Conservation (phyloP, 2,888 invertebrate species). For the Melieria crassipennis region DNA sequence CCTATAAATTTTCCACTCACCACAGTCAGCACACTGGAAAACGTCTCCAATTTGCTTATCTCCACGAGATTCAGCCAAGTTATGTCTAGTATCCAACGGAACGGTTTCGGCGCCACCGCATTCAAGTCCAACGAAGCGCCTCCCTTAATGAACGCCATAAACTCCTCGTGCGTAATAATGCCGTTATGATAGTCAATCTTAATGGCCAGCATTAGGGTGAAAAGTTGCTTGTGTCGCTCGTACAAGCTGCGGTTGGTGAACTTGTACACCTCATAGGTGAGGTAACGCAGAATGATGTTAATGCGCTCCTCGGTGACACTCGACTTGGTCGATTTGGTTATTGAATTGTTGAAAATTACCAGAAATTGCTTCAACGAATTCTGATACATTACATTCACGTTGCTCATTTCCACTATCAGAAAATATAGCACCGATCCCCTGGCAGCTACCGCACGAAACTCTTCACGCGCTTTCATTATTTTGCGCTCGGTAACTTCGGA, state of each 20-base stretch:
- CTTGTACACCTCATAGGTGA: constrained; percentile 92
- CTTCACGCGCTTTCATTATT: constrained; percentile 92
- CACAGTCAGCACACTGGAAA: constrained; percentile 81
- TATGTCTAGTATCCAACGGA: constrained; percentile 93
- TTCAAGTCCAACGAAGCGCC: constrained; percentile 94
- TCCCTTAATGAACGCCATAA: constrained; percentile 95
- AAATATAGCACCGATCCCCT: constrained; percentile 95
- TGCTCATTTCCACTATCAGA: constrained; percentile 96
- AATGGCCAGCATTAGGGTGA: constrained; percentile 93
- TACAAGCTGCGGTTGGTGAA: constrained; percentile 93
- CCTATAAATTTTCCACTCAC: constrained; percentile 64
- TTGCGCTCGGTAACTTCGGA: constrained; percentile 94
- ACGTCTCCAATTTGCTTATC: constrained; percentile 84
- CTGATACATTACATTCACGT: constrained; percentile 97
- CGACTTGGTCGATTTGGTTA: constrained; percentile 88
- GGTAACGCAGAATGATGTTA: constrained; percentile 84
- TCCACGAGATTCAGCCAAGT: constrained; percentile 97
- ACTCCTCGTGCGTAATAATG: constrained; percentile 87
- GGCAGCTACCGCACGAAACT: constrained; percentile 94
- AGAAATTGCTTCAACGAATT: constrained; percentile 95
- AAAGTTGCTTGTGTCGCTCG: constrained; percentile 91
- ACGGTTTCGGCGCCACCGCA: constrained; percentile 91
- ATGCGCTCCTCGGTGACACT: constrained; percentile 87
- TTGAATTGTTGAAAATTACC: constrained; percentile 92
- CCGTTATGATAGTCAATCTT: constrained; percentile 91